Evolutionary conservation across 1,140 invertebrate species (phyloP).

Genomic region (Pollicipes pollicipes): DNA sequence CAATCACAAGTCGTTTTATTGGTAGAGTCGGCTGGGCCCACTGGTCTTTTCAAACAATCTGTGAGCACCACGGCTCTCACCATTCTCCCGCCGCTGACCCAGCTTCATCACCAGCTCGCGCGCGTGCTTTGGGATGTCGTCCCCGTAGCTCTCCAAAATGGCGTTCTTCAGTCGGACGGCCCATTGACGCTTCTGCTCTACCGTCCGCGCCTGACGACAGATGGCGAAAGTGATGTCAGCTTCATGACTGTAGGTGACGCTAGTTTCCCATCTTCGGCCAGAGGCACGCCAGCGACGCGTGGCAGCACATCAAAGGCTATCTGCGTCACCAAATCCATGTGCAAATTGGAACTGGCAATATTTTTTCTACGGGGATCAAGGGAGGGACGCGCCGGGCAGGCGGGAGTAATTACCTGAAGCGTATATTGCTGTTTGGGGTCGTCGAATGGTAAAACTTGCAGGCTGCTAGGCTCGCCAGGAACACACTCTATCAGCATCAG

Average conservation of each 20-base stretch:
- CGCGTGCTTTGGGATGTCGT: slow-evolving; percentile 80
- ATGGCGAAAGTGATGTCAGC: slow-evolving; percentile 1
- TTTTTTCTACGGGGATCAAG: no score
- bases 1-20: no score
- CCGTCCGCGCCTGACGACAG: slow-evolving; percentile 43
- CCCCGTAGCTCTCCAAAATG: slow-evolving; percentile 85
- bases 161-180: slow-evolving; percentile 72
- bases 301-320: no score
- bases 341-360: no score
- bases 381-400: no score
- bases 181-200: slow-evolving; percentile 88
- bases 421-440: slow-evolving; percentile 77
- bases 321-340: no score
- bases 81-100: slow-evolving; percentile 37
- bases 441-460: slow-evolving; percentile 90
- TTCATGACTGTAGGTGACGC: no score
- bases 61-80: no score
- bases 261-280: no score
- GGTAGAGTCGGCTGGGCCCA: no score
- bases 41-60: no score
- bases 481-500: slow-evolving; percentile 93
- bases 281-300: no score
- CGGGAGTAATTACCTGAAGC: slow-evolving; percentile 42
- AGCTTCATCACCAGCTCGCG: slow-evolving; percentile 79
- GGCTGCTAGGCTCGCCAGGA: slow-evolving; percentile 76